These are phyloP conservation scores for Scartelaos histophorus DNA, from an alignment of 2,113 vertebrate species.

Conservation along the genomic window DNA sequence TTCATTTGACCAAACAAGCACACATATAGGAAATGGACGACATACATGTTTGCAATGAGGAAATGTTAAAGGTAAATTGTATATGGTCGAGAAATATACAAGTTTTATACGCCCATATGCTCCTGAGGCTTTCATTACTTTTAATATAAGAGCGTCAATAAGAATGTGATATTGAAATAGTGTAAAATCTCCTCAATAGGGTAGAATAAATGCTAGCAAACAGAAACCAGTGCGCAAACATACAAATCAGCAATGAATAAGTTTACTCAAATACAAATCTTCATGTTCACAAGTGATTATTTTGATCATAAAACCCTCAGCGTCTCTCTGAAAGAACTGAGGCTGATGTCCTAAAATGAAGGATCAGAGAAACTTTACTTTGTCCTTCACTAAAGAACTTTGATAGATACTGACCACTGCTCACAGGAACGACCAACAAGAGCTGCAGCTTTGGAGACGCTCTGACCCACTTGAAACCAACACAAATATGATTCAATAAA, in stretches of 20 bases:
- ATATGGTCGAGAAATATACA: not conserved
- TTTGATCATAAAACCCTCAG: no score
- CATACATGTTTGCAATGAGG: not conserved
- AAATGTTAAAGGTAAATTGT: not conserved
- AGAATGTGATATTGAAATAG: not conserved
- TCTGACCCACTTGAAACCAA: not conserved
- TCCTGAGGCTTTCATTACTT: not conserved
- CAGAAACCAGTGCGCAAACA: not conserved
- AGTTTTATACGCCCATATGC: not conserved
- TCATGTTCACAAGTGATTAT: no score
- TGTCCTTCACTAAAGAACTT: not conserved
- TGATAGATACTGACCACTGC: not conserved
- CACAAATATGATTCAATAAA: not conserved
- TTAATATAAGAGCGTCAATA: not conserved
- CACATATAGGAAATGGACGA: not conserved
- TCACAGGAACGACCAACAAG: not conserved
- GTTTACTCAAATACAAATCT: no score
- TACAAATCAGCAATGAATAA: no score
- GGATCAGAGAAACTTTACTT: no score
- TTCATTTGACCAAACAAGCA: no score
- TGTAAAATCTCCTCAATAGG: no score
- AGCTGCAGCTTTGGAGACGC: not conserved
- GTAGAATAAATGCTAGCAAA: no score
- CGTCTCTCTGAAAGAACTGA: not conserved
- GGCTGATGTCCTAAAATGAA: not conserved